Percentiles rank a stretch among this genome's conserved stretches.
Conservation (phyloP, 2,797 vertebrate genomes). For the Hypotaenidia philippensis region DNA sequence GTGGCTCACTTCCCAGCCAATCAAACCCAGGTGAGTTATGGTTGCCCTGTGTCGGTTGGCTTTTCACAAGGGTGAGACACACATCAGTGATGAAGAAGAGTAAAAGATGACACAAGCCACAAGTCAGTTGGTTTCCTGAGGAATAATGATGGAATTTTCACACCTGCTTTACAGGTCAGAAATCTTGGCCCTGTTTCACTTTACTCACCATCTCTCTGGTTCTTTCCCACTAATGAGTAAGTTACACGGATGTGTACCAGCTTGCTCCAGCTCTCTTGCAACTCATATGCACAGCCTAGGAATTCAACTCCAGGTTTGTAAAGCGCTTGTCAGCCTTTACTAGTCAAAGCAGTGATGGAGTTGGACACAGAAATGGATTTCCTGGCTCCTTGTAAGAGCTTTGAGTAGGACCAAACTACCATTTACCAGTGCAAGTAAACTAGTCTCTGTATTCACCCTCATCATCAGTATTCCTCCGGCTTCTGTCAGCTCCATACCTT, state of each 20-base stretch:
- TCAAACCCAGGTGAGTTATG: not conserved
- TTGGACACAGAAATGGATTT: not conserved
- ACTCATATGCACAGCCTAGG: not conserved
- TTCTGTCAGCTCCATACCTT: not conserved
- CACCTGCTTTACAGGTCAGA: not conserved
- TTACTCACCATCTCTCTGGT: not conserved
- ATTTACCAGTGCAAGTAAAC: not conserved
- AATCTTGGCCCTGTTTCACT: not conserved
- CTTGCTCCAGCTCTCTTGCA: not conserved
- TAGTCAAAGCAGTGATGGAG: not conserved
- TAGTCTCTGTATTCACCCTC: not conserved
- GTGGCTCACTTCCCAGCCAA: rapidly evolving
- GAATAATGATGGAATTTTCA: not conserved
- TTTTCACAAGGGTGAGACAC: not conserved
- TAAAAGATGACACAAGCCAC: not conserved
- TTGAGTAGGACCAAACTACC: not conserved
- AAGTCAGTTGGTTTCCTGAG: not conserved
- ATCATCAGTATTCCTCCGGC: not conserved
- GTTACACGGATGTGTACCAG: rapidly evolving
- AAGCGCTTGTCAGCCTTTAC: not conserved
- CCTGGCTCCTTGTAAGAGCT: not conserved
- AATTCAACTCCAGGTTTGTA: not conserved
- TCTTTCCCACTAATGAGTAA: not conserved
- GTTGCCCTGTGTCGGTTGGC: not conserved
- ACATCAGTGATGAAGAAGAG: too few species aligned